Evolutionary conservation across 2,797 vertebrate species (phyloP).

Genomic region (Myripristis jacobus): DNA sequence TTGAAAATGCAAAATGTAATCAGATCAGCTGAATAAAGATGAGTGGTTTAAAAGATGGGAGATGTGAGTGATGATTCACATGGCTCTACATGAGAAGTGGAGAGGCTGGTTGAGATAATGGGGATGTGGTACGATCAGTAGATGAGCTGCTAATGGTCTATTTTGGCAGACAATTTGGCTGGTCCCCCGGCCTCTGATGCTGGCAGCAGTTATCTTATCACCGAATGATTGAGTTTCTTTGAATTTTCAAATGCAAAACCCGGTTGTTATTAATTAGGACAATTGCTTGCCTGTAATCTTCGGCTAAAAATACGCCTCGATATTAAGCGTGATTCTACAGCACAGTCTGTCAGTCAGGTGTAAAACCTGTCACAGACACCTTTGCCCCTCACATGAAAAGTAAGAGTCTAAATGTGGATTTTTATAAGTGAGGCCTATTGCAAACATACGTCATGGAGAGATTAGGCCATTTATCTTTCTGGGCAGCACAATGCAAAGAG

Average conservation of each 20-base stretch:
- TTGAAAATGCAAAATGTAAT: slow-evolving; percentile 72
- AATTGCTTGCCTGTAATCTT: slow-evolving; percentile 11
- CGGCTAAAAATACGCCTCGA: neutral
- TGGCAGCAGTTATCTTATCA: slow-evolving; percentile 52
- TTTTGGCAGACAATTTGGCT: slow-evolving; percentile 58
- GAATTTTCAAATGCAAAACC: slow-evolving; percentile 59
- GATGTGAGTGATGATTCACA: slow-evolving; percentile 58
- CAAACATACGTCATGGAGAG: neutral
- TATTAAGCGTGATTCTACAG: slow-evolving; percentile 1
- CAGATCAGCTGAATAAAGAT: slow-evolving; percentile 72
- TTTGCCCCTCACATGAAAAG: slow-evolving; percentile 14
- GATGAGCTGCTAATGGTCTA: slow-evolving; percentile 57
- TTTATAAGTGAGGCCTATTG: neutral
- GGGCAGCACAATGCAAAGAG: neutral
- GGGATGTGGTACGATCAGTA: slow-evolving; percentile 51
- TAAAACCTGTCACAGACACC: neutral
- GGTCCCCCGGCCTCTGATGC: slow-evolving; percentile 33
- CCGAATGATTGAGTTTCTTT: slow-evolving; percentile 54
- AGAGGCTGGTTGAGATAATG: slow-evolving; percentile 56
- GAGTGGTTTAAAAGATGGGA: slow-evolving; percentile 64
- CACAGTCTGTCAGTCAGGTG: neutral
- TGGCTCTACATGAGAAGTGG: slow-evolving; percentile 50
- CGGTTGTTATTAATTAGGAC: slow-evolving; percentile 46
- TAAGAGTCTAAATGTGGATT: slow-evolving; percentile 3
- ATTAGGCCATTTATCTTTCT: neutral